These are phyloP conservation scores for Anolis sagrei DNA, from an alignment of 2,113 vertebrate species.

Conservation along the genomic window DNA sequence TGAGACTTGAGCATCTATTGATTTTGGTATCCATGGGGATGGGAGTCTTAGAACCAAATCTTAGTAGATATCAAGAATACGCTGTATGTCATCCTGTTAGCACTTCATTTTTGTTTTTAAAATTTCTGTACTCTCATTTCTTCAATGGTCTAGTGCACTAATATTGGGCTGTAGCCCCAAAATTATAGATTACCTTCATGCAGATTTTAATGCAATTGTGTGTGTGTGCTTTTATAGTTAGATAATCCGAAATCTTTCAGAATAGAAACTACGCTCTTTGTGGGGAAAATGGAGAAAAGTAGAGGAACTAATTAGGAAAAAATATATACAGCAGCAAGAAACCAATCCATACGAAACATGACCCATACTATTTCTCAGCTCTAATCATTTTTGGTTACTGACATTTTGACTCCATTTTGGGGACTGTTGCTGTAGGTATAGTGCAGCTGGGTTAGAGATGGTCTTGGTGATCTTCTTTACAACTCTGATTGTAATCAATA, in stretches of 20 bases:
- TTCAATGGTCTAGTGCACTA: too few relatives aligned
- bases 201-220: too few relatives aligned
- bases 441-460: background rate
- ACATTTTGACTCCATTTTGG: constrained; percentile 7
- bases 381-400: background rate
- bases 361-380: background rate
- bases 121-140: background rate
- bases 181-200: too few relatives aligned
- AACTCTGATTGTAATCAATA: constrained; percentile 33
- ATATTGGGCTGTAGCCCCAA: background rate
- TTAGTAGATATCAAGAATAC: too few relatives aligned
- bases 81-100: too few relatives aligned
- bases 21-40: too few relatives aligned
- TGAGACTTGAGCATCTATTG: too few relatives aligned
- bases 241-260: background rate
- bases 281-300: background rate
- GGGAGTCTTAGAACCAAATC: too few relatives aligned
- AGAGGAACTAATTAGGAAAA: constrained; percentile 4
- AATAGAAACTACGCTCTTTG: background rate
- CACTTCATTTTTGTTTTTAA: too few relatives aligned
- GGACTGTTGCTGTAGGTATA: constrained; percentile 10
- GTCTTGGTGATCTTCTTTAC: constrained; percentile 31
- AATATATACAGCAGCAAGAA: constrained; percentile 8
- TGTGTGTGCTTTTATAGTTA: background rate
- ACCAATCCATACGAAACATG: background rate